Base-by-base conservation (phyloP, 2,888 invertebrate genomes). In the Drosophila mulleri region DNA sequence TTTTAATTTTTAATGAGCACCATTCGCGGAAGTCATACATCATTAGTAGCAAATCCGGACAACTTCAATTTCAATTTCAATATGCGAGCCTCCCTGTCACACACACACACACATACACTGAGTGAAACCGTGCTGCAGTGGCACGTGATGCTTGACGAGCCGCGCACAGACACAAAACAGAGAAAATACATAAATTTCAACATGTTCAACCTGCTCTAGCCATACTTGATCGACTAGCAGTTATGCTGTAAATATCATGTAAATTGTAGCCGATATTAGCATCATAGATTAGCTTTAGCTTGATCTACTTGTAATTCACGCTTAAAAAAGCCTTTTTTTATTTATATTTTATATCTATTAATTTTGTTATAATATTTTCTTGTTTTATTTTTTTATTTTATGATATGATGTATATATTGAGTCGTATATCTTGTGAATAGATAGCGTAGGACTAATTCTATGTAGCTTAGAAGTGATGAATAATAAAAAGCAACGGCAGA, bases 1-100 rank as follows among this genome's bases (percentile, higher is more conserved):
- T 82, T 86, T 86, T 80, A 81, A 86, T 86, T 86, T 86, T 82
- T 87, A 89, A 89, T 89, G 85, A 86, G 76, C 84, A 53, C 56
- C 62, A 64, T 69, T 72, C 76, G 73, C 87, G 88, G 84, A 88
- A 86, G 87, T 85, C 88, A 75, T 88, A 78, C 84, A 85, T 85
- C 84, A 85, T 85, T 85, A 85, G 84, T 86, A 86, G 69, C 87
- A 83, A 85, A 85, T 88, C 84, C 83, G 88, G 83, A 20, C 62
- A 77, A 72, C 80, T 75, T 69, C 70, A 65, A 78, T 79, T 79
- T 79, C 72, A 61, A 75, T 77, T 67, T 72, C 75, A 77, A 78
- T 78, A 69, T 54, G 32, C n/a, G 16, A 29, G 57, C 11, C 32
- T 39, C 39, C 47, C 48, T 18, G 29, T 26, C 37, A 5, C 47